Conservation (phyloP, 1,140 invertebrate genomes). For the Drosophila santomea region DNA sequence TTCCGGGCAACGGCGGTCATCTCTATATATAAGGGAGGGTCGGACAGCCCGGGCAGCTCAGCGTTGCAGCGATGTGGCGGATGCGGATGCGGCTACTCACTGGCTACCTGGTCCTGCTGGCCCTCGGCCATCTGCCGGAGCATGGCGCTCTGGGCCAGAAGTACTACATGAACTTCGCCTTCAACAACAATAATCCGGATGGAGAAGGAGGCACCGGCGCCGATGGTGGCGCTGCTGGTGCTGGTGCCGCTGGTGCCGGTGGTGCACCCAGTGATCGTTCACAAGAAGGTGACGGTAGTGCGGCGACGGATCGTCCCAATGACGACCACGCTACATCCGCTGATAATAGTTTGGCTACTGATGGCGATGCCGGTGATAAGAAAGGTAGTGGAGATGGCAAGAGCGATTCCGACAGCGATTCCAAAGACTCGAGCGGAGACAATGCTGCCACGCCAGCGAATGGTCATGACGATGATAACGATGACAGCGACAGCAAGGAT, state of each 20-base stretch:
- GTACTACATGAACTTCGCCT: constrained; percentile 76
- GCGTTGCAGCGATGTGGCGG: constrained; percentile 49
- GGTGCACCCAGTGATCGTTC: not conserved
- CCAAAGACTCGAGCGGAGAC: not conserved
- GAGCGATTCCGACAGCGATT: not conserved
- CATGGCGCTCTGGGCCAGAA: constrained; percentile 54
- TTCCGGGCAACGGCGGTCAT: constrained; percentile 47
- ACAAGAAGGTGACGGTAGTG: not conserved
- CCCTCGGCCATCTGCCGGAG: constrained; percentile 43
- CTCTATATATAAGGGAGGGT: constrained; percentile 78
- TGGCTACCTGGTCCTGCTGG: constrained; percentile 45
- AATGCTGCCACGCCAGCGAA: not conserved
- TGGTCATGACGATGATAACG: constrained; percentile 30
- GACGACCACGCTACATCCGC: too few species aligned
- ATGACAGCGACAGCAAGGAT: constrained; percentile 69
- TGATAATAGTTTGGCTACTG: too few species aligned
- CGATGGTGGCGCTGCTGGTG: not conserved
- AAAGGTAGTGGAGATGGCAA: not conserved
- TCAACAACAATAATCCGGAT: constrained; percentile 70
- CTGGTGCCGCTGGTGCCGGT: not conserved
- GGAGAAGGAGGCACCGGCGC: not conserved
- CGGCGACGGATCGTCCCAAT: not conserved
- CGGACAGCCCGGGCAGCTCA: constrained; percentile 45
- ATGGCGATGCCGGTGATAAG: too few species aligned
- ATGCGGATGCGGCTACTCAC: constrained; percentile 55